Evolutionary conservation across 2,888 invertebrate genomes (phyloP).

Genomic region (Chamaedrilus cognettii): DNA sequence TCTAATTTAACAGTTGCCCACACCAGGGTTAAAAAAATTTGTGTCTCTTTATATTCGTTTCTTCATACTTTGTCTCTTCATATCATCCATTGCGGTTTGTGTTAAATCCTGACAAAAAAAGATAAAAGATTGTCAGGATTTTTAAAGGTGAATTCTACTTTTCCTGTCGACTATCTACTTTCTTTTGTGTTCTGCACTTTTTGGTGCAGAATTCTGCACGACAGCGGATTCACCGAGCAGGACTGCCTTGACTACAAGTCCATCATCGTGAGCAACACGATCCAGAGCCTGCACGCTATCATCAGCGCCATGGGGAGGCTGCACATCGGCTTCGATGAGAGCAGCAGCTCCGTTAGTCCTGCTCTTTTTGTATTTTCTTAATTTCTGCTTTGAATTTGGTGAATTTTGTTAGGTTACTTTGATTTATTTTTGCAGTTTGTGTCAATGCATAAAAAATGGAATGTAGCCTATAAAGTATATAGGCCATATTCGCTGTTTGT

Average conservation of each 20-base stretch:
- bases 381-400: neutral
- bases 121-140: neutral
- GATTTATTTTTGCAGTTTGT: neutral
- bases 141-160: neutral
- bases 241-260: neutral
- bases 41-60: too few relatives aligned
- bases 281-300: neutral
- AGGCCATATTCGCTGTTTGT: too few relatives aligned
- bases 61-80: too few relatives aligned
- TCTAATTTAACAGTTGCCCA: too few relatives aligned
- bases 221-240: neutral
- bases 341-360: neutral
- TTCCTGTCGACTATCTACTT: neutral
- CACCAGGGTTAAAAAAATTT: too few relatives aligned
- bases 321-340: neutral
- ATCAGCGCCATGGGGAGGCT: neutral
- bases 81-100: too few relatives aligned
- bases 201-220: neutral
- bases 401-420: neutral
- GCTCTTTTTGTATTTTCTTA: neutral
- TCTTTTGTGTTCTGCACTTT: neutral
- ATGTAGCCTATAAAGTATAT: neutral
- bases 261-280: neutral
- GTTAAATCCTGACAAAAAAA: too few relatives aligned
- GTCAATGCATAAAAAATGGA: neutral